Evolutionary conservation across 2,113 vertebrate species (phyloP).

Genomic region (Acanthochromis polyacanthus): DNA sequence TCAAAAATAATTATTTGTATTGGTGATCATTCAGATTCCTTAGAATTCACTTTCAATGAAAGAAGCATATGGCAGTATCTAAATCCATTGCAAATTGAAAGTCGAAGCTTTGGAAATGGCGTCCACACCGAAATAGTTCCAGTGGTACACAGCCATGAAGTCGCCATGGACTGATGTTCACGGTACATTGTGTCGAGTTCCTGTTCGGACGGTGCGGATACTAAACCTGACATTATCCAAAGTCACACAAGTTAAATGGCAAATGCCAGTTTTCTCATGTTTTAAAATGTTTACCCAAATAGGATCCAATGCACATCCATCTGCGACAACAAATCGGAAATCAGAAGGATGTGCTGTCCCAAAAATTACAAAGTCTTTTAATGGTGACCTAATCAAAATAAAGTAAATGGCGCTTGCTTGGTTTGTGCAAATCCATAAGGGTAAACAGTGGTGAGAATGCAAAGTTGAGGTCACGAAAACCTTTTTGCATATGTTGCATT

Average conservation of each 20-base stretch:
- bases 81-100: constrained; percentile 22
- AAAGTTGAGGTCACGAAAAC: constrained; percentile 13
- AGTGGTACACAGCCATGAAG: constrained; percentile 35
- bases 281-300: not conserved
- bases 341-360: not conserved
- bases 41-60: not conserved
- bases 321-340: not conserved
- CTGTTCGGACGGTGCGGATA: not conserved
- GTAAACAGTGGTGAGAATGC: not conserved
- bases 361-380: not conserved
- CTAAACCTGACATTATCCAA: not conserved
- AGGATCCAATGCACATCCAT: too few relatives aligned
- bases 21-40: not conserved
- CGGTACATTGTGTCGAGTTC: constrained; percentile 7
- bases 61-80: not conserved
- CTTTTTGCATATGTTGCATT: constrained; percentile 9
- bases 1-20: not conserved
- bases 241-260: not conserved
- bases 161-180: constrained; percentile 4
- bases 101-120: constrained; percentile 50
- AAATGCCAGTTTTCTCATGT: not conserved
- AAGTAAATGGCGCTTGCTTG: too few relatives aligned
- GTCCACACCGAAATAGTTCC: constrained; percentile 29
- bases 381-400: too few relatives aligned
- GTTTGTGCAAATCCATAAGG: not conserved